Percentiles rank a stretch among this genome's conserved stretches.
Evolutionary conservation across 2,888 invertebrate species (phyloP).

Genomic region (Diabrotica balteata): DNA sequence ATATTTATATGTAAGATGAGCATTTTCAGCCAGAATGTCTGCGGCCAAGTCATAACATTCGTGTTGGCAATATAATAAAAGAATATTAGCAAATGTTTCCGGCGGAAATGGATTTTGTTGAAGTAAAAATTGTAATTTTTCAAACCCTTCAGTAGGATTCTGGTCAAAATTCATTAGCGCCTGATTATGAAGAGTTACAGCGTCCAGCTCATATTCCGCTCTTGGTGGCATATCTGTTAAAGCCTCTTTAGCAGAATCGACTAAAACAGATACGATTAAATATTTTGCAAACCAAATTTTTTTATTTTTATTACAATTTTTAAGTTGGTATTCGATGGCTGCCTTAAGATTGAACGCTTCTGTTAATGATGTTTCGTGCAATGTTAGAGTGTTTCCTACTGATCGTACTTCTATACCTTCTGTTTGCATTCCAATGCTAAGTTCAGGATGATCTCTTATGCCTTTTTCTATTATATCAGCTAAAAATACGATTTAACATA

Average conservation of each 20-base stretch:
- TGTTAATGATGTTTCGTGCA: slow-evolving; percentile 95
- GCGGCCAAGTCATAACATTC: slow-evolving; percentile 98
- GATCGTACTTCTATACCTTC: slow-evolving; percentile 92
- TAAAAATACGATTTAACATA: slow-evolving; percentile 45
- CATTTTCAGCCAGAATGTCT: slow-evolving; percentile 96
- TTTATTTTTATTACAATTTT: slow-evolving; percentile 68
- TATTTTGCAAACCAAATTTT: too few species aligned
- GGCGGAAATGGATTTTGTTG: slow-evolving; percentile 97
- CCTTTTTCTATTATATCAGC: slow-evolving; percentile 94
- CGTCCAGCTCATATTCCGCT: slow-evolving; percentile 96
- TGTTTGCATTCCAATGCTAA: slow-evolving; percentile 96
- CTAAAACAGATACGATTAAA: slow-evolving; percentile 54
- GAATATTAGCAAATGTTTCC: slow-evolving; percentile 95
- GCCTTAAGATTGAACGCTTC: slow-evolving; percentile 99
- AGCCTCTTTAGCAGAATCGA: slow-evolving; percentile 86
- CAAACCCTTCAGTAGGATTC: slow-evolving; percentile 91
- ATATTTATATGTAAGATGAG: slow-evolving; percentile 94
- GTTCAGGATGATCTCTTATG: slow-evolving; percentile 94
- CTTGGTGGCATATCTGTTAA: slow-evolving; percentile 90
- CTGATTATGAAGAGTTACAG: slow-evolving; percentile 96
- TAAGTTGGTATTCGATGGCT: slow-evolving; percentile 94
- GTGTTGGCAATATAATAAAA: slow-evolving; percentile 94
- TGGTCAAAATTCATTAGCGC: slow-evolving; percentile 86
- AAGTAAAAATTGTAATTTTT: slow-evolving; percentile 90
- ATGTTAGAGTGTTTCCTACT: slow-evolving; percentile 91